A percentile compares a stretch with the other conserved stretches of the same genome.
phyloP scores from a whole-genome alignment of 2,113 vertebrate genomes.

The Willisornis vidua region DNA sequence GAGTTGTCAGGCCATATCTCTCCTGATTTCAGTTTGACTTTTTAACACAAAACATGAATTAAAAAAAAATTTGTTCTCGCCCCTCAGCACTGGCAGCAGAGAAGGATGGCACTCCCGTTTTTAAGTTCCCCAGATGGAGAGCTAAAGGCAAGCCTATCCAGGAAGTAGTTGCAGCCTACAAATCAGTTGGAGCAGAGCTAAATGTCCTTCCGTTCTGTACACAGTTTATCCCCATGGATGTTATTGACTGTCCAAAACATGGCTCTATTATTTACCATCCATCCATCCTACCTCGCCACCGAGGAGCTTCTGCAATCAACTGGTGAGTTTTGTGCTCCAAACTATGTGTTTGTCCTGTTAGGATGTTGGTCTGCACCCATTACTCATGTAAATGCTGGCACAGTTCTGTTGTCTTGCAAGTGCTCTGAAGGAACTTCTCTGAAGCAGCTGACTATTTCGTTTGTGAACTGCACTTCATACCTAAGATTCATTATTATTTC shows the following conservation, averaged over 20 bases:
- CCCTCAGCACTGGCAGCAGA: constrained; percentile 87
- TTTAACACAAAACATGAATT: not conserved
- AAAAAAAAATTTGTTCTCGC: not conserved
- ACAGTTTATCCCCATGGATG: constrained; percentile 97
- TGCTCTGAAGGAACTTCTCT: not conserved
- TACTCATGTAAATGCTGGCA: not conserved
- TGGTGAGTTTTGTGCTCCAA: constrained; percentile 78
- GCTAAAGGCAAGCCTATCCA: constrained; percentile 88
- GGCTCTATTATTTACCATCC: constrained; percentile 98
- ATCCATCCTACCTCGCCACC: constrained; percentile 92
- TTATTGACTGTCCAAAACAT: constrained; percentile 88
- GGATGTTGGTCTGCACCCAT: not conserved
- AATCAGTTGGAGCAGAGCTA: constrained; percentile 91
- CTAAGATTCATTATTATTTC: not conserved
- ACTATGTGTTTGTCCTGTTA: accelerated
- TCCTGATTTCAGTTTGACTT: not conserved
- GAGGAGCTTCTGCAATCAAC: constrained; percentile 97
- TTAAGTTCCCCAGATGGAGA: constrained; percentile 94
- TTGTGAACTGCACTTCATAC: not conserved
- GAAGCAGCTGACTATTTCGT: constrained; percentile 24
- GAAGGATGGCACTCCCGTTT: constrained; percentile 94
- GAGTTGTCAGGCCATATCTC: not conserved
- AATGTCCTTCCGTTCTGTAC: constrained; percentile 98
- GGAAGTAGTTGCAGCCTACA: constrained; percentile 89
- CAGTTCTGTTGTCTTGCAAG: not conserved